Conservation (phyloP, 2,888 invertebrate genomes). For the Coenonympha glycerion region DNA sequence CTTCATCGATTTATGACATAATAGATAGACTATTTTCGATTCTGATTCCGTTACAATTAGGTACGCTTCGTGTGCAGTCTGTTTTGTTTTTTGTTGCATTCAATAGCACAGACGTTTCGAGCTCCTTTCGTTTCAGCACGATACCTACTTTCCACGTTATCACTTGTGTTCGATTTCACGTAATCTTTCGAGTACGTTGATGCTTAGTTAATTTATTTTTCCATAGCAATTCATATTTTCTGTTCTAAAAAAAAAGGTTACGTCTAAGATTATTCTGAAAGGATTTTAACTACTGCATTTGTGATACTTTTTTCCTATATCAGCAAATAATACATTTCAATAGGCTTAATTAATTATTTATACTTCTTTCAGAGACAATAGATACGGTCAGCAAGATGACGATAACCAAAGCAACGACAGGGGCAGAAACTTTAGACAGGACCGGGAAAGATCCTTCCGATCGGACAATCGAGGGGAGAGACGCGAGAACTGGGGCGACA, state of each 20-base stretch:
- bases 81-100: conserved; percentile 25
- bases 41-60: conserved; percentile 5
- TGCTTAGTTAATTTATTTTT: conserved; percentile 44
- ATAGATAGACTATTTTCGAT: conserved; percentile 2
- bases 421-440: conserved; percentile 32
- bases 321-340: too few species aligned
- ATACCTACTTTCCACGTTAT: conserved; percentile 26
- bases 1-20: neutral
- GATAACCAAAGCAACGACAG: conserved; percentile 31
- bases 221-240: conserved; percentile 19
- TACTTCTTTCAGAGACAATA: conserved; percentile 34
- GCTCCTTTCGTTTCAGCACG: conserved; percentile 44
- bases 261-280: too few species aligned
- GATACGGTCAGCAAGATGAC: conserved; percentile 43
- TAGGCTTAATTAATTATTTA: neutral
- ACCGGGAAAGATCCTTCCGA: conserved; percentile 33
- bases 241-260: too few species aligned
- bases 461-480: conserved; percentile 35
- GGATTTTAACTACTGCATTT: too few species aligned
- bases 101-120: conserved; percentile 31
- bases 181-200: conserved; percentile 31
- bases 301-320: too few species aligned
- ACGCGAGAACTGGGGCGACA: conserved; percentile 37
- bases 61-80: conserved; percentile 16
- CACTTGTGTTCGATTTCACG: conserved; percentile 27